Evolutionary conservation across 2,797 vertebrate species (phyloP).

Genomic region (Peromyscus eremicus): DNA sequence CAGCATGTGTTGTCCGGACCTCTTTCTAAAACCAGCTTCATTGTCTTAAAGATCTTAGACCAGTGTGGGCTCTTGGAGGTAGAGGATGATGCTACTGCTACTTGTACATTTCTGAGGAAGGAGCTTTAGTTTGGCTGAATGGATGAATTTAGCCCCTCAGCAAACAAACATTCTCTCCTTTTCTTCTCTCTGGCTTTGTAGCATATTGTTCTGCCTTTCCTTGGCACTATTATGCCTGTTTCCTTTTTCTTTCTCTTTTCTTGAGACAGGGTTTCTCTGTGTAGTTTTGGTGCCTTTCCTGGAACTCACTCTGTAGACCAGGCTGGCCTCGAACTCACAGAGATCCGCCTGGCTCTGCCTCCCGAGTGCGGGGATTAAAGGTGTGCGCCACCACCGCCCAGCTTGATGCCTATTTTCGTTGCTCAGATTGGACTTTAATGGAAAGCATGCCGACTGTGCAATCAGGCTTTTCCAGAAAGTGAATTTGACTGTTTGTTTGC

Average conservation of each 20-base stretch:
- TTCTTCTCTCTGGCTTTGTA: background rate
- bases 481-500: background rate
- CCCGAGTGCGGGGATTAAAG: too few relatives aligned
- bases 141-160: conserved; percentile 46
- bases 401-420: background rate
- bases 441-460: conserved; percentile 18
- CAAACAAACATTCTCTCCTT: background rate
- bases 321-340: too few relatives aligned
- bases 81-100: background rate
- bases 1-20: background rate
- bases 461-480: background rate
- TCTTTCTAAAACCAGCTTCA: conserved; percentile 27
- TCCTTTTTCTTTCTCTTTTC: background rate
- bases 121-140: conserved; percentile 61
- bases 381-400: too few relatives aligned
- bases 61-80: background rate
- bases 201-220: background rate
- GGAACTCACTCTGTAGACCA: too few relatives aligned
- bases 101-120: conserved; percentile 60
- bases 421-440: background rate
- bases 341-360: too few relatives aligned
- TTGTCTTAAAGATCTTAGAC: conserved; percentile 49
- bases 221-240: background rate
- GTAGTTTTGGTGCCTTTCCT: too few relatives aligned
- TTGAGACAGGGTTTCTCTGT: too few relatives aligned